phyloP scores from a whole-genome alignment of 2,113 vertebrate genomes.

The Pteruthius melanotis region DNA sequence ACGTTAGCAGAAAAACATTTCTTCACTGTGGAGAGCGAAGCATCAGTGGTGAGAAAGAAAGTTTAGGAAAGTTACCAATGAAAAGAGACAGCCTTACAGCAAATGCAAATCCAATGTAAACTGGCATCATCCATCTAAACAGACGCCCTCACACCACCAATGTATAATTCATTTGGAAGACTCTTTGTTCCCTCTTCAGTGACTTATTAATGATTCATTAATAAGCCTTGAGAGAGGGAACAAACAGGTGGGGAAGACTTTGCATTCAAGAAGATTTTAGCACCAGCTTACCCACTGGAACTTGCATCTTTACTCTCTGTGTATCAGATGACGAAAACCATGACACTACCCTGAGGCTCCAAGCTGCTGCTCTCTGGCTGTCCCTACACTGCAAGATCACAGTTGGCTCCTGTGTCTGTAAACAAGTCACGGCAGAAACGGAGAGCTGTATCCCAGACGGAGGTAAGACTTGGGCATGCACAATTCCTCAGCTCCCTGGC shows the following conservation, averaged over 20 bases:
- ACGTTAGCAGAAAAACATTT: neutral
- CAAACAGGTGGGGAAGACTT: neutral
- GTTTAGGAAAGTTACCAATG: neutral
- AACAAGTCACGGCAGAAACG: neutral
- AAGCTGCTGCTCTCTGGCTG: neutral
- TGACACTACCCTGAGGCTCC: neutral
- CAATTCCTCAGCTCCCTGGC: neutral
- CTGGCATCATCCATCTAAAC: neutral
- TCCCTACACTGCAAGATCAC: neutral
- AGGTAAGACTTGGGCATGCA: neutral
- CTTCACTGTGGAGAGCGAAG: neutral
- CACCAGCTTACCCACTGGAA: neutral
- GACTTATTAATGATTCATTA: conserved; percentile 39
- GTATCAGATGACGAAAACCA: neutral
- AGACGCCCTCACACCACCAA: neutral
- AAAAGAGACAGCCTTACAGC: neutral
- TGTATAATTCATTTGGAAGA: conserved; percentile 33
- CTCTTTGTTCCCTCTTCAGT: neutral
- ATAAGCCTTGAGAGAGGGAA: neutral
- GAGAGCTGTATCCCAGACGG: neutral
- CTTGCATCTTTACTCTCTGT: neutral
- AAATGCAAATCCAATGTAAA: neutral
- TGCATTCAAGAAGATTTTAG: neutral
- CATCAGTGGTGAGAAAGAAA: neutral
- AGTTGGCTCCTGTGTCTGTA: accelerated